Percentiles rank a stretch among this genome's conserved stretches.
These are phyloP conservation scores for Ridgeia piscesae DNA, from an alignment of 1,140 invertebrate genomes.

Conservation along the genomic window DNA sequence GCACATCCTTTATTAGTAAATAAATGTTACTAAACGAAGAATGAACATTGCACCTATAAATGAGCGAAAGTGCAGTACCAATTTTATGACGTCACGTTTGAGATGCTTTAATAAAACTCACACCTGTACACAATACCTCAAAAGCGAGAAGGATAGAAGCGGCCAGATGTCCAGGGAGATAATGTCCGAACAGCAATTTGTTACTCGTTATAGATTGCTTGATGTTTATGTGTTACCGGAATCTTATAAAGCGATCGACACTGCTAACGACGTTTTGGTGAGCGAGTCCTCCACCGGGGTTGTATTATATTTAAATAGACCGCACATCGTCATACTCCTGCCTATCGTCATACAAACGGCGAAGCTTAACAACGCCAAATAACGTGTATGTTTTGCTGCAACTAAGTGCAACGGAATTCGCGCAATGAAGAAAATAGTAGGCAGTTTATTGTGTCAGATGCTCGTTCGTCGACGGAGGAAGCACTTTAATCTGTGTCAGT, in stretches of 20 bases:
- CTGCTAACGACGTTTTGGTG: neutral
- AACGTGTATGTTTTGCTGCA: neutral
- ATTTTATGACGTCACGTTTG: neutral
- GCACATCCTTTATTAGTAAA: too few relatives aligned
- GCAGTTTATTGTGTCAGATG: neutral
- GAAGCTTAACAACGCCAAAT: neutral
- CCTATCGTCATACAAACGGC: neutral
- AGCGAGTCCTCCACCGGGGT: neutral
- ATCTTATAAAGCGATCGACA: neutral
- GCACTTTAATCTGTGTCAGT: neutral
- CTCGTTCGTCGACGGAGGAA: neutral
- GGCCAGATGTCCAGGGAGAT: neutral
- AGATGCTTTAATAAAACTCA: neutral
- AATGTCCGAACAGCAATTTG: neutral
- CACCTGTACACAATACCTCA: neutral
- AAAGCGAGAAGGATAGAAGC: neutral
- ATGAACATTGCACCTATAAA: neutral
- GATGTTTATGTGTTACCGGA: neutral
- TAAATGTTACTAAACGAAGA: too few relatives aligned
- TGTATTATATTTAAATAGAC: neutral
- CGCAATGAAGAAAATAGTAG: neutral
- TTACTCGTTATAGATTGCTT: neutral
- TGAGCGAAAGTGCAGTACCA: neutral
- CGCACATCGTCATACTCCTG: neutral
- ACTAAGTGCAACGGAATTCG: neutral